Percentiles rank a stretch among this genome's conserved stretches.
These are phyloP conservation scores for Bombus fervidus DNA, from an alignment of 1,140 invertebrate genomes.

Conservation along the genomic window DNA sequence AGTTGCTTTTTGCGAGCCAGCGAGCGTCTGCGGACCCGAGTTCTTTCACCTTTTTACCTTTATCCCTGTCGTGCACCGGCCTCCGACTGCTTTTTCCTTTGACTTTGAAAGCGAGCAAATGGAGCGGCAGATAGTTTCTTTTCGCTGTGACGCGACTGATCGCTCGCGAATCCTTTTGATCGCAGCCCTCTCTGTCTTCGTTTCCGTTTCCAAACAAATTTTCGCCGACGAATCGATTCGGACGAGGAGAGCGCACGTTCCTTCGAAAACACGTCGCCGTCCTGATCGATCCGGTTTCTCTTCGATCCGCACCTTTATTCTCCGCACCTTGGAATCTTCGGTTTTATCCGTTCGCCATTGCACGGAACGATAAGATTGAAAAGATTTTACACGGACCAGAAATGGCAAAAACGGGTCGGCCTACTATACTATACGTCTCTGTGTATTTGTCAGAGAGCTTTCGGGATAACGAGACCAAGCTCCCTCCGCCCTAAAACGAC, in stretches of 20 bases:
- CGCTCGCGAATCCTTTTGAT: background rate
- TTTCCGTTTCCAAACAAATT: background rate
- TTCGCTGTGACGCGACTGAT: background rate
- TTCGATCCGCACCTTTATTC: background rate
- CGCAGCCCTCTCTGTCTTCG: background rate
- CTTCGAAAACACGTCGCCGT: background rate
- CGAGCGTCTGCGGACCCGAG: no score
- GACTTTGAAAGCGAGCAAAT: conserved; percentile 14
- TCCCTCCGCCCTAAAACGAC: conserved; percentile 51
- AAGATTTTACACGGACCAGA: background rate
- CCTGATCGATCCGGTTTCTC: background rate
- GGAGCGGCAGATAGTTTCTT: conserved; percentile 7
- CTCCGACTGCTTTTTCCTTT: background rate
- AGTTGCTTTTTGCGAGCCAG: background rate
- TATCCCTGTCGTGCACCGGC: no score
- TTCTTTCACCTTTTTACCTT: background rate
- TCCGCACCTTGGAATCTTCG: background rate
- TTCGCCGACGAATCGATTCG: background rate
- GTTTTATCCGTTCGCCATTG: background rate
- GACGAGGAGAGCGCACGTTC: background rate
- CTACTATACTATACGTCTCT: background rate
- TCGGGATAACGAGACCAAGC: conserved; percentile 60
- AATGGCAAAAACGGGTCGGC: conserved; percentile 3
- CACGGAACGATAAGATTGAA: background rate
- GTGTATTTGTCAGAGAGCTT: conserved; percentile 55